Base-by-base conservation (phyloP, 2,888 invertebrate genomes). In the Drosophila aldrichi region DNA sequence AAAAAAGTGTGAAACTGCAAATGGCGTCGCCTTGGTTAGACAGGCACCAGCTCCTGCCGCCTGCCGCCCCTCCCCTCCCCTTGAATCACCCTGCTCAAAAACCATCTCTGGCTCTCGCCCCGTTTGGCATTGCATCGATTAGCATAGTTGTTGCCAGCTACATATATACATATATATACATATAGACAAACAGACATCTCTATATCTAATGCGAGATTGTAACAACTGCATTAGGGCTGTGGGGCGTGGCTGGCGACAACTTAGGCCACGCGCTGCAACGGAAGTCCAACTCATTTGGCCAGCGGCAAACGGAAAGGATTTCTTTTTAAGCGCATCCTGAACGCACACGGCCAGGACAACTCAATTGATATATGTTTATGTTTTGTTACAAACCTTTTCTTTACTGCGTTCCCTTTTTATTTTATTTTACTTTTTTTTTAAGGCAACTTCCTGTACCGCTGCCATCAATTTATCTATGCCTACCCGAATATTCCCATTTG, bases 1-100 rank as follows among this genome's bases (percentile, higher is more conserved):
- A 89, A 88, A 49, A 89, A 85, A 85, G 85, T 85, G 85, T 85
- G 85, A 85, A 89, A 79, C 88, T 89, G 88, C 83, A 89, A 85
- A 85, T 85, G 85, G 85, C 85, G 85, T 79, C 89, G 89, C 89
- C 87, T 77, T 88, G 83, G 67, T 77, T 74, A 77, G 89, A 86
- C 87, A 80, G 61, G 16, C 40, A n/a, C 10, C 41, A 38, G 16
- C 38, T 43, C 12, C 41, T 40, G 12, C 44, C n/a, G 4, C 32
- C 32, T 16, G 32, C 12, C 2, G 46, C 12, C 16, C n/a, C 34
- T 10, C 0, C 22, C 12, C 16, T 16, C 34, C 9, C 0, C 22
- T 2, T n/a, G 29, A 14, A 18, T 29, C 20, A 29, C 29, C 22
- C 14, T 38, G 48, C 62, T 63, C 25, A 12, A 54, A 40, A 36